Evolutionary conservation across 2,888 invertebrate species (phyloP), one percentile per base, ranked within the genome.

Genomic region (Spilarctia lutea): DNA sequence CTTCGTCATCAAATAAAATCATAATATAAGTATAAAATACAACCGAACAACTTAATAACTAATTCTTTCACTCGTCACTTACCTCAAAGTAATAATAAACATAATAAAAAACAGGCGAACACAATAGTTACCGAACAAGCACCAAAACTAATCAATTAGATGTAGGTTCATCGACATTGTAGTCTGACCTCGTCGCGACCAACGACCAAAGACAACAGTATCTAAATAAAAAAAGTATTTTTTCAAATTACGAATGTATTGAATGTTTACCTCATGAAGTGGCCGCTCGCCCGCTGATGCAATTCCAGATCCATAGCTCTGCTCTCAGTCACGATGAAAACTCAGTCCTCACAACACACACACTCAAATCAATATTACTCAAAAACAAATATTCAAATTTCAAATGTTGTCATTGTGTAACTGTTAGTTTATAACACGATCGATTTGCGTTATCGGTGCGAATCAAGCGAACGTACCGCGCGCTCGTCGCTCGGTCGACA

Each of bases 221-320:
- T 42, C 75, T 72, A 35, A 72, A 65, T 79, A 67, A 67, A 45
- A 70, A 71, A 71, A 42, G 8, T n/a, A 18, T 30, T 30, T 63
- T 42, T 30, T 63, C 42, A 71, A 30, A 30, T 63, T 30, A 30
- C 16, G 30, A 30, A 63, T 60, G n/a, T 45, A 70, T 63, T 45
- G 20, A 30, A 72, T 77, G 71, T 83, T 89, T 92, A 95, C 97
- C 97, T 97, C 96, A 97, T 97, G 90, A 97, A 97, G 96, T 97
- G 97, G 95, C 97, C 97, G 96, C 96, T 96, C 96, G 97, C 97
- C 96, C 97, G 97, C 96, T 97, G 97, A 89, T 97, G 97, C 91
- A 97, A 96, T 86, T 97, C 97, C 96, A 97, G 97, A 96, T 97
- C 97, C 97, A 97, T 76, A 96, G 96, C 94, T 91, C 88, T 96